Evolutionary conservation across 2,113 vertebrate genomes (phyloP).

Genomic region (Aplodontia rufa): DNA sequence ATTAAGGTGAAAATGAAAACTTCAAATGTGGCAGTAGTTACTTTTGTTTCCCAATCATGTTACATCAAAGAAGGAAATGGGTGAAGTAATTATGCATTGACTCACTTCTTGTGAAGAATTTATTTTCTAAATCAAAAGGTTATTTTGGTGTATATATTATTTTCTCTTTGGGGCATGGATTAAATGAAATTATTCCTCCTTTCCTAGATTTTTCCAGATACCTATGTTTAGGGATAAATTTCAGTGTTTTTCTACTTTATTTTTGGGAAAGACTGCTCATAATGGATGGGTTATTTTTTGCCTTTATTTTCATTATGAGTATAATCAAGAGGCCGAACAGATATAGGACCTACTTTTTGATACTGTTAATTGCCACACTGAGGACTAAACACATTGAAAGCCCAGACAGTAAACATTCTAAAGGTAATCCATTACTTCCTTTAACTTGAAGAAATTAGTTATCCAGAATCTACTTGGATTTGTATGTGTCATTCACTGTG

Average conservation of each 20-base stretch:
- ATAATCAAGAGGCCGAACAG: not conserved
- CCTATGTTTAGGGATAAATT: not conserved
- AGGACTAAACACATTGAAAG: not conserved
- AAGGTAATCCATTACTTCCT: not conserved
- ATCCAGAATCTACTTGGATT: not conserved
- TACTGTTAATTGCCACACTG: not conserved
- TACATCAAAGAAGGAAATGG: slow-evolving; percentile 52
- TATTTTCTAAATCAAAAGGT: slow-evolving; percentile 47
- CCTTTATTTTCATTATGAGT: not conserved
- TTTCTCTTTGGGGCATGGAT: not conserved
- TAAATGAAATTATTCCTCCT: not conserved
- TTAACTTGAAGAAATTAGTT: not conserved
- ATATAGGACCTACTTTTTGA: not conserved
- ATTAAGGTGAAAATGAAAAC: not conserved
- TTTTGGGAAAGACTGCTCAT: not conserved
- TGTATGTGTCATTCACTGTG: not conserved
- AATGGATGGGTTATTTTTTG: not conserved
- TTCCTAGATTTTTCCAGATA: not conserved
- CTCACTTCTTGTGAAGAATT: slow-evolving; percentile 44
- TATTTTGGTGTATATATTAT: not conserved
- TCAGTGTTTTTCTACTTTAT: not conserved
- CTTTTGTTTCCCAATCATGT: slow-evolving; percentile 60
- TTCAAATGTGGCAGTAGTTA: slow-evolving; percentile 3
- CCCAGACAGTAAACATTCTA: not conserved
- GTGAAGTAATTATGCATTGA: slow-evolving; percentile 42